Percentiles rank a stretch among this genome's conserved stretches.
These are phyloP conservation scores for Aethina tumida DNA, from an alignment of 1,140 invertebrate genomes.

Conservation along the genomic window DNA sequence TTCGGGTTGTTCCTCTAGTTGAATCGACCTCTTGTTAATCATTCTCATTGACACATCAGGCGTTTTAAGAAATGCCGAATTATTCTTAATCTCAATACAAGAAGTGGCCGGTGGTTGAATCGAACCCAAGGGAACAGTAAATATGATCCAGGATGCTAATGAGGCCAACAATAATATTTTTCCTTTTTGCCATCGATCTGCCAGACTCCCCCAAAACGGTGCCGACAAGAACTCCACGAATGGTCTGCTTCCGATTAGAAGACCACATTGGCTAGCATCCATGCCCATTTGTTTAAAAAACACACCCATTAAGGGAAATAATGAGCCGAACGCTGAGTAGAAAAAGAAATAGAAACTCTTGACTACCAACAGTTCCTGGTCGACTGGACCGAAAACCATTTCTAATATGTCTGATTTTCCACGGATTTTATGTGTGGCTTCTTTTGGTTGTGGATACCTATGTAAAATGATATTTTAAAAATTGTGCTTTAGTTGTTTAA, in stretches of 20 bases:
- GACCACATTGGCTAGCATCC: slow-evolving; percentile 90
- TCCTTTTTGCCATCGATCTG: slow-evolving; percentile 83
- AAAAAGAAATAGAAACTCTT: slow-evolving; percentile 99
- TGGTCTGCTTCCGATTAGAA: slow-evolving; percentile 84
- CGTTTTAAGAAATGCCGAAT: slow-evolving; percentile 44
- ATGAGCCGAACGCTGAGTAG: slow-evolving; percentile 95
- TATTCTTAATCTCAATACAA: slow-evolving; percentile 72
- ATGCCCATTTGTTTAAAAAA: slow-evolving; percentile 99
- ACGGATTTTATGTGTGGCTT: slow-evolving; percentile 79
- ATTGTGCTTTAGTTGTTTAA: too few relatives aligned
- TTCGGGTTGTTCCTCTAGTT: slow-evolving; percentile 11
- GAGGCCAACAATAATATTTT: slow-evolving; percentile 85
- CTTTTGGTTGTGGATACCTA: slow-evolving; percentile 70
- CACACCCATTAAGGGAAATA: slow-evolving; percentile 96
- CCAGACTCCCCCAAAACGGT: slow-evolving; percentile 94
- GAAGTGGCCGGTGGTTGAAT: slow-evolving; percentile 86
- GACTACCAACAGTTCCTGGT: slow-evolving; percentile 83
- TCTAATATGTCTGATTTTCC: slow-evolving; percentile 76
- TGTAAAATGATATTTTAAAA: too few relatives aligned
- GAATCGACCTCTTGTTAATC: slow-evolving; percentile 32
- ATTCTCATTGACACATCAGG: slow-evolving; percentile 33
- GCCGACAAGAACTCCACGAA: slow-evolving; percentile 97
- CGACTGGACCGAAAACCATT: slow-evolving; percentile 70
- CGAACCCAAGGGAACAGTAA: slow-evolving; percentile 90
- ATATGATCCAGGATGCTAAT: slow-evolving; percentile 89